Percentiles rank a stretch among this genome's conserved stretches.
phyloP scores from a whole-genome alignment of 2,797 vertebrate genomes.

The Nyctalus aviator region DNA sequence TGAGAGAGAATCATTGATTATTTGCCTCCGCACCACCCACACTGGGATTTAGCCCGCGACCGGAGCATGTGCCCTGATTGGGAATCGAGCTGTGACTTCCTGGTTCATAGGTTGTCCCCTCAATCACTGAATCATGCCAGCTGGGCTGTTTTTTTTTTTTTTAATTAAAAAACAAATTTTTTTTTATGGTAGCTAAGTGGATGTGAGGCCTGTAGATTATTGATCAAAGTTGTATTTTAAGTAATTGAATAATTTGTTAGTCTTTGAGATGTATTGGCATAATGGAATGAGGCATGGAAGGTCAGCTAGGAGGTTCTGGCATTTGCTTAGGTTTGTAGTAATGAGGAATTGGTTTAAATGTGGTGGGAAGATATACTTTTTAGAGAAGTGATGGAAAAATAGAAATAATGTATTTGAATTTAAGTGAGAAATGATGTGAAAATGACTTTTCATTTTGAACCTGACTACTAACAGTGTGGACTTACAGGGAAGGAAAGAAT shows the following conservation, averaged over 20 bases:
- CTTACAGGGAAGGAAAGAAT: conserved; percentile 1
- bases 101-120: not conserved
- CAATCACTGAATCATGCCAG: not conserved
- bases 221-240: conserved; percentile 30
- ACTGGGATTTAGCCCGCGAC: too few relatives aligned
- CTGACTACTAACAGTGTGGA: not conserved
- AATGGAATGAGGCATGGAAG: not conserved
- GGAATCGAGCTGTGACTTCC: too few relatives aligned
- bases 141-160: too few relatives aligned
- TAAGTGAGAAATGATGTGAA: conserved; percentile 9
- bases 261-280: not conserved
- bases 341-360: not conserved
- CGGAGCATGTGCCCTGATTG: too few relatives aligned
- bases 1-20: too few relatives aligned
- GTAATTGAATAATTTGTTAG: not conserved
- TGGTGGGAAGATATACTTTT: not conserved
- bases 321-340: not conserved
- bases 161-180: not conserved
- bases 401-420: conserved; percentile 37
- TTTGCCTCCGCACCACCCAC: too few relatives aligned
- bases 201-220: not conserved
- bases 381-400: conserved; percentile 35
- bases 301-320: not conserved
- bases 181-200: not conserved
- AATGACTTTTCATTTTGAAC: conserved; percentile 54